These are phyloP conservation scores for Margaritifera margaritifera DNA, from an alignment of 2,888 invertebrate species.

Conservation along the genomic window DNA sequence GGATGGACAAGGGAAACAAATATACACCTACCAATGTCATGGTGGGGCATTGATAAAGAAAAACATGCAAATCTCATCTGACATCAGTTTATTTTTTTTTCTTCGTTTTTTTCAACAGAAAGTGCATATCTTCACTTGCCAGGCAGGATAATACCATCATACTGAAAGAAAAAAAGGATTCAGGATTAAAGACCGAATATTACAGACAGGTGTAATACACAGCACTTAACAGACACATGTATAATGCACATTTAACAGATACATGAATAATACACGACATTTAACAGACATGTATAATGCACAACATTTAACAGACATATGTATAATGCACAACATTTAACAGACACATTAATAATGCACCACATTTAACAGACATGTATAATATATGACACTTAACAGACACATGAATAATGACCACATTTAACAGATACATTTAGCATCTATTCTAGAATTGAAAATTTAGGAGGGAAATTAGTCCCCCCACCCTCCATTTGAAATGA, in stretches of 20 bases:
- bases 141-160: slow-evolving; percentile 72
- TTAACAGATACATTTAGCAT: too few species aligned
- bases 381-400: not conserved
- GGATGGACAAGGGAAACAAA: too few species aligned
- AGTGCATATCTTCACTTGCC: slow-evolving; percentile 57
- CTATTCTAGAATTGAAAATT: too few species aligned
- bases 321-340: not conserved
- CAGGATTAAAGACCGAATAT: not conserved
- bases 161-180: slow-evolving; percentile 60
- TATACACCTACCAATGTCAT: too few species aligned
- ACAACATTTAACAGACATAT: not conserved
- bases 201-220: not conserved
- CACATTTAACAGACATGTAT: not conserved
- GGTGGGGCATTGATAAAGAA: too few species aligned
- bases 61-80: too few species aligned
- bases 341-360: not conserved
- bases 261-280: not conserved
- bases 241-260: not conserved
- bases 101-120: too few species aligned
- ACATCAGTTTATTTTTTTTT: too few species aligned
- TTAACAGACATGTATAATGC: not conserved
- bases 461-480: too few species aligned
- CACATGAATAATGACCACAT: too few species aligned
- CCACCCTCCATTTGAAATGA: too few species aligned
- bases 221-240: not conserved